A percentile compares a stretch with the other conserved stretches of the same genome.
These are phyloP conservation scores for Acanthis flammea DNA, from an alignment of 2,797 vertebrate genomes.

Conservation along the genomic window DNA sequence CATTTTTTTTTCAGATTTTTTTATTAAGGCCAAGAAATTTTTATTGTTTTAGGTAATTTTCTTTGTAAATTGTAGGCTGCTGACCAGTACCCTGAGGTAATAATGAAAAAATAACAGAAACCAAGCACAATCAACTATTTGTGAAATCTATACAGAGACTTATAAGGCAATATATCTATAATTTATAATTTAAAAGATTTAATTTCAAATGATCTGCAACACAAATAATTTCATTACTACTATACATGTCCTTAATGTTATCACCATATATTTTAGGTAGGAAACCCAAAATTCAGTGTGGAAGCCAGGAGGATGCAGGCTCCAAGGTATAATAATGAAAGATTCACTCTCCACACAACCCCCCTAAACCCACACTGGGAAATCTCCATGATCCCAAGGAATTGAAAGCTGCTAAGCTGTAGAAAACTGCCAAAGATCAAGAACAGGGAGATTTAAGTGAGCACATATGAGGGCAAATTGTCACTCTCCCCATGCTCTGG, in stretches of 20 bases:
- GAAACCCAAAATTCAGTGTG: slow-evolving; percentile 42
- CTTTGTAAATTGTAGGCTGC: background rate
- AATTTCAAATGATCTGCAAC: slow-evolving; percentile 42
- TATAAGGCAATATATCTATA: background rate
- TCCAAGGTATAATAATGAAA: slow-evolving; percentile 17
- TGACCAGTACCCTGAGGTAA: background rate
- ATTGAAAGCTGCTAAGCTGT: background rate
- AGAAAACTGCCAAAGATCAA: background rate
- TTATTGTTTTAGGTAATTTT: background rate
- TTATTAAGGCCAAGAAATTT: slow-evolving; percentile 1
- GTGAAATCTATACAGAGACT: background rate
- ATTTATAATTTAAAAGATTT: background rate
- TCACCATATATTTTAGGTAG: slow-evolving; percentile 23
- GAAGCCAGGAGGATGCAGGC: slow-evolving; percentile 12
- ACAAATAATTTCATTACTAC: slow-evolving; percentile 17
- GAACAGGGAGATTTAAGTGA: background rate
- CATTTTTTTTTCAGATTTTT: background rate
- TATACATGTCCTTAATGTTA: slow-evolving; percentile 9
- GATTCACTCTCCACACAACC: background rate
- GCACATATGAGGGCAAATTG: accelerated
- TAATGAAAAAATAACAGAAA: background rate
- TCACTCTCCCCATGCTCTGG: background rate
- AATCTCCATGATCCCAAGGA: background rate
- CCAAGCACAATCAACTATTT: background rate
- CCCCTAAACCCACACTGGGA: background rate